Evolutionary conservation across 2,797 vertebrate species (phyloP), one percentile per base, ranked within the genome.

Genomic region (Amazonetta brasiliensis): DNA sequence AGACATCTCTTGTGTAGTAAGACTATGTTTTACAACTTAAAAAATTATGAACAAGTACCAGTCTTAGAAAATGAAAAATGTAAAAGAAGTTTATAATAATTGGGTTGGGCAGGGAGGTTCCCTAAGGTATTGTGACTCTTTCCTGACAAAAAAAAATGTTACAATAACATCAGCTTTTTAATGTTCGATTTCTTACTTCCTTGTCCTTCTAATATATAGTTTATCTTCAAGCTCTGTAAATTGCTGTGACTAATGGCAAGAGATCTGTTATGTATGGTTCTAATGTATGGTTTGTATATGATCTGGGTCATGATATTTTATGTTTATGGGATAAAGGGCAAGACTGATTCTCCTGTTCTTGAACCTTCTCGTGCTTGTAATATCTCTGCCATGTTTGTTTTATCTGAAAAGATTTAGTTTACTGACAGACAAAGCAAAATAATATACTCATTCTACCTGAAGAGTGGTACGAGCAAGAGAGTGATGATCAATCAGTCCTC

Each of bases 51-150:
- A 26, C 9, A 9, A 86, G 62, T 84, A 41, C 9, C n/a, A 18
- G 48, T 80, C 64, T 89, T 22, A 2, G 12, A 25, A 84, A 82
- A 15, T 35, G 31, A 55, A 80, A 28, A 81, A 26, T 31, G 12
- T 21, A 77, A 86, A 30, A 5, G 9, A 82, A 85, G 33, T 7
- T 58, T 68, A 3, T 5, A 35, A 31, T 48, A 58, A 54, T 8
- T 2, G 6, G 1, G 12, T 9, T 43, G 1, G 2, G 13, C 3
- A 20, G 41, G 26, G 25, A 10, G 11, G 13, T 23, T 52, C 35
- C 33, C 12, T 79, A 25, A 56, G 62, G 59, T n/a, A 44, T 56
- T 86, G 33, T n/a, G 62, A 20, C 5, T 62, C 30, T 78, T 89
- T 83, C 18, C 43, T 33, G 48, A 48, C 46, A 48, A 50, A 33